A percentile compares a stretch with the other conserved stretches of the same genome.
Evolutionary conservation across 2,797 vertebrate genomes (phyloP).

Genomic region (Melanotaenia trifasciata): DNA sequence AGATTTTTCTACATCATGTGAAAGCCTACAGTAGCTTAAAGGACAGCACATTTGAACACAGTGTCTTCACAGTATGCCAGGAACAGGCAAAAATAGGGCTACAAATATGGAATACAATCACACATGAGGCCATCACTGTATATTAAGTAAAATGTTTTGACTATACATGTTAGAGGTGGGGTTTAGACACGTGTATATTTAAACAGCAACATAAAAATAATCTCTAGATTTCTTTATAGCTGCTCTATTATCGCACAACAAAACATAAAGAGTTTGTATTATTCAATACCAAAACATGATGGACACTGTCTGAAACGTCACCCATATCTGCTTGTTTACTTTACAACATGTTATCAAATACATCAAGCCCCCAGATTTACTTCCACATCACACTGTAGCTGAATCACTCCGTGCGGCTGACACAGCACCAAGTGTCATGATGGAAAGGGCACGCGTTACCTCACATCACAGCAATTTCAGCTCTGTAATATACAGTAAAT

Average conservation of each 20-base stretch:
- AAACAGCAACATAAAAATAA: too few species aligned
- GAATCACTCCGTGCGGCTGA: slow-evolving; percentile 14
- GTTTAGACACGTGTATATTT: not conserved
- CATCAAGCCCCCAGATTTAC: not conserved
- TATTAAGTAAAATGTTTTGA: too few species aligned
- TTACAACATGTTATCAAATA: not conserved
- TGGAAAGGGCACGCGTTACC: slow-evolving; percentile 11
- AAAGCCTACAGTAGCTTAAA: not conserved
- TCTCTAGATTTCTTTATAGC: too few species aligned
- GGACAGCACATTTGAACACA: too few species aligned
- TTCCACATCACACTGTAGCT: slow-evolving; percentile 1
- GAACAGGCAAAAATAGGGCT: not conserved
- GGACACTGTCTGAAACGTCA: not conserved
- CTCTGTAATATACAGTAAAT: slow-evolving; percentile 27
- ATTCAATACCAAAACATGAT: not conserved
- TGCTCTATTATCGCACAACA: too few species aligned
- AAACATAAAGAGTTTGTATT: too few species aligned
- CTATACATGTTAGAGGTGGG: too few species aligned
- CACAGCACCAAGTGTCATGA: slow-evolving; percentile 20
- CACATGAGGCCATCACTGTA: not conserved
- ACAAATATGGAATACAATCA: not conserved
- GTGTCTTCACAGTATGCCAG: not conserved
- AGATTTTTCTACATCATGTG: not conserved
- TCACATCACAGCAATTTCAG: slow-evolving; percentile 22
- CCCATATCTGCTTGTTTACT: slow-evolving; percentile 12